These are phyloP conservation scores for Riptortus pedestris DNA, from an alignment of 1,140 invertebrate species.

Conservation along the genomic window DNA sequence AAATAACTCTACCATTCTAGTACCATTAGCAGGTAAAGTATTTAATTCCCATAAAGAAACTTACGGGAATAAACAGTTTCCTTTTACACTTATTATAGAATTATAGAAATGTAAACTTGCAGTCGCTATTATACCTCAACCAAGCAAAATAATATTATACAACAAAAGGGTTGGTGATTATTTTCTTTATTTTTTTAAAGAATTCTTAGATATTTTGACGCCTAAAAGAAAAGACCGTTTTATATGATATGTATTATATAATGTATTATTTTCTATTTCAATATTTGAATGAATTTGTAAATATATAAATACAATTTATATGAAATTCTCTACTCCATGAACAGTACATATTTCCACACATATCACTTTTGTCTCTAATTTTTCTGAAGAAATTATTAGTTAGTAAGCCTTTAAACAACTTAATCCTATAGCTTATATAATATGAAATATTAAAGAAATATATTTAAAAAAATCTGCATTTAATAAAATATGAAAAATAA, in stretches of 20 bases:
- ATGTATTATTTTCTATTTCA: background rate
- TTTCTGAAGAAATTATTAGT: background rate
- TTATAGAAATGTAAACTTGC: too few relatives aligned
- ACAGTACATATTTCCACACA: background rate
- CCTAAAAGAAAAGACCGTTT: background rate
- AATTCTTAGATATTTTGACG: background rate
- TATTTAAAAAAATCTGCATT: background rate
- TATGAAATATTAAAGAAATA: background rate
- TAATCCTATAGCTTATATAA: background rate
- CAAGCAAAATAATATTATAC: too few relatives aligned
- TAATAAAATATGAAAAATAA: background rate
- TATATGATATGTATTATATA: background rate
- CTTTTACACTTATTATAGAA: too few relatives aligned
- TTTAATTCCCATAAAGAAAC: too few relatives aligned
- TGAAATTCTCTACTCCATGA: background rate
- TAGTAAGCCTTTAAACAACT: background rate
- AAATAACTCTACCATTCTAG: too few relatives aligned
- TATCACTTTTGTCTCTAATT: background rate
- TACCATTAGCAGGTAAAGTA: too few relatives aligned
- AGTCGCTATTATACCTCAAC: too few relatives aligned
- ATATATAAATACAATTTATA: background rate
- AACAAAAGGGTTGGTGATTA: background rate
- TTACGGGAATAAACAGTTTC: too few relatives aligned
- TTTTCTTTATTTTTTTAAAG: background rate
- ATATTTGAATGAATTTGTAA: background rate